Percentiles rank a stretch among this genome's conserved stretches.
Conservation (phyloP, 2,888 invertebrate species). For the Hyalella azteca region DNA sequence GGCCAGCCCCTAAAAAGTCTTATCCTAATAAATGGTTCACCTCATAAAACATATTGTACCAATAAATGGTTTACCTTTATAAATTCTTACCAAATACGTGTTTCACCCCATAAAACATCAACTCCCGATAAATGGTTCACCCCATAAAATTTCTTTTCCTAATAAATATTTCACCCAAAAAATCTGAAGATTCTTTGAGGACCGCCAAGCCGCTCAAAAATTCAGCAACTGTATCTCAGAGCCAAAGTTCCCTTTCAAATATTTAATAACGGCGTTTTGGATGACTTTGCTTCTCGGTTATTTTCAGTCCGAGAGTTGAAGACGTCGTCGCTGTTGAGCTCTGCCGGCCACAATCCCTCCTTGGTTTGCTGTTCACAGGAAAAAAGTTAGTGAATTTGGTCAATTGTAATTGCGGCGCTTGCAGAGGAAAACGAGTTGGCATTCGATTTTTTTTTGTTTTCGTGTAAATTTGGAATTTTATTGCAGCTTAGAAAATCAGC, state of each 20-base stretch:
- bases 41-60: too few species aligned
- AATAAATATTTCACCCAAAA: neutral
- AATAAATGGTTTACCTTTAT: too few species aligned
- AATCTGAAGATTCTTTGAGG: neutral
- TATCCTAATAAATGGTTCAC: too few species aligned
- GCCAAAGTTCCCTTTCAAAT: slow-evolving; percentile 22
- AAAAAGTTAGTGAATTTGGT: neutral
- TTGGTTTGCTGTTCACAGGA: neutral
- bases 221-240: slow-evolving; percentile 16
- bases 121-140: too few species aligned
- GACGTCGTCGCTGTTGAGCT: neutral
- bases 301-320: neutral
- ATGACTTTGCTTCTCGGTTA: neutral
- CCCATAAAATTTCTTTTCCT: too few species aligned
- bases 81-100: too few species aligned
- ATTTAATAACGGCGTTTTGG: slow-evolving; percentile 20
- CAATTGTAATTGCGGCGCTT: neutral
- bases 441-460: neutral
- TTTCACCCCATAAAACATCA: too few species aligned
- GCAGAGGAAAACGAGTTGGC: neutral
- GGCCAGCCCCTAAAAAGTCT: too few species aligned
- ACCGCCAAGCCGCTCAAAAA: neutral
- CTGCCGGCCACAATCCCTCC: neutral
- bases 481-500: neutral
- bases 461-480: neutral